Evolutionary conservation across 2,797 vertebrate genomes (phyloP), one percentile per base, ranked within the genome.

Genomic region (Aulostomus chinensis): DNA sequence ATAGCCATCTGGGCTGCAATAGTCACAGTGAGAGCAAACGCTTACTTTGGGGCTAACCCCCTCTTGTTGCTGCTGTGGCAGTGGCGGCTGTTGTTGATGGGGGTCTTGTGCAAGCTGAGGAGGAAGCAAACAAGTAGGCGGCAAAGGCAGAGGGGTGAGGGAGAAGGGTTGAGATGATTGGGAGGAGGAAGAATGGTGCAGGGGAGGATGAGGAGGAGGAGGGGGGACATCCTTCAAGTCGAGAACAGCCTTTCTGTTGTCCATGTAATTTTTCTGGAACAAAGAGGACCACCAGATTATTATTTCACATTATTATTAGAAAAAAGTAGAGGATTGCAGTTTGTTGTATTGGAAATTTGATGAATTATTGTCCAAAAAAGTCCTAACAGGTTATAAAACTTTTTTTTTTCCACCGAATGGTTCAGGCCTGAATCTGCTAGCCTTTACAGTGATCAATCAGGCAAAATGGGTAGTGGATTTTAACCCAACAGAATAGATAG

Each of bases 151-250:
- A 84, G 93, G 87, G 63, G 92, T 75, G 54, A 92, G 76, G 82
- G 93, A 83, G 59, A 94, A 94, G 41, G 89, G 81, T 43, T 93
- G 91, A 62, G 92, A 84, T 53, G 73, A 45, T 48, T 89, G 88
- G 61, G 92, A 86, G 18, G 83, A 64, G 70, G 89, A 85, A 60
- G 88, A 70, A 77, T 88, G 92, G 60, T 86, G 92, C 32, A 74
- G 87, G 68, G 94, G 91, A 58, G 93, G 67, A 71, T 85, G 89
- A 61, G 92, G 67, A 71, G 86, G 89, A 61, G 92, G 88, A 55
- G 91, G 91, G 46, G 95, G 92, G 62, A 94, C 87, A 85, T 95
- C 95, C 90, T 97, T 98, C 79, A 96, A 73, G 52, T 94, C 95
- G 75, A 94, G 85, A 71, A 92, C 80, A 63, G 86, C 79, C 53